Base-by-base conservation (phyloP, 1,140 invertebrate species). In the Zaprionus ornatus region DNA sequence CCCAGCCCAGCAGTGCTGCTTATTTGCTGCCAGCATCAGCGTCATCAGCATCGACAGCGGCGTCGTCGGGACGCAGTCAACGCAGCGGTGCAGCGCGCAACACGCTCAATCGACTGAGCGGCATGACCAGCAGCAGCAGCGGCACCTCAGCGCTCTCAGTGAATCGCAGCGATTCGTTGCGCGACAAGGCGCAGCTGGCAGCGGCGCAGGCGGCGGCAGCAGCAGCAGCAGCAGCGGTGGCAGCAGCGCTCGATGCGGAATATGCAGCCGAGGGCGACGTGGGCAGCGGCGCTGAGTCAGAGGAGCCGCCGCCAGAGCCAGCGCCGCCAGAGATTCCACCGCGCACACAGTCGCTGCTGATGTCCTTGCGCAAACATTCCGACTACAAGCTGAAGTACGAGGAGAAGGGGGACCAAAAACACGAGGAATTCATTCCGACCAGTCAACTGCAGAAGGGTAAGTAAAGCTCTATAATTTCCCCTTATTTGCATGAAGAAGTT, bases 241-340 rank as follows among this genome's bases (percentile, higher is more conserved):
- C 70, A 1, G 64, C 35, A 48, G 60, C 27, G 66, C 55, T 54
- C 52, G 61, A 70, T 57, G 64, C 50, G 52, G 40, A 42, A 42
- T 42, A 29, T 21, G n/a, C 15, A 17, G 55, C 19, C 15, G 66
- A 21, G 2, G 17, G 9, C 3, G 45, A 17, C 17, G 45, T 7
- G 6, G 37, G 66, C 48, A 81, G 77, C 50, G 79, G 82, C 4
- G 66, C 70, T 0, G 78, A 81, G 27, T 94, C 94, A 17, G 40
- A 45, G 35, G 95, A 95, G 62, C 95, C 95, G 2, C 95, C 95
- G 27, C 95, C 95, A 13, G 95, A 96, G 78, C 95, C 95, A 29
- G 95, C 95, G 48, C 95, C 95, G 52, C 95, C 95, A 4, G 95
- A 96, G 93, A 94, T 95, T 25, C 95, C 95, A 27, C 95, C 95